phyloP scores from a whole-genome alignment of 2,797 vertebrate genomes.

The Echiichthys vipera region DNA sequence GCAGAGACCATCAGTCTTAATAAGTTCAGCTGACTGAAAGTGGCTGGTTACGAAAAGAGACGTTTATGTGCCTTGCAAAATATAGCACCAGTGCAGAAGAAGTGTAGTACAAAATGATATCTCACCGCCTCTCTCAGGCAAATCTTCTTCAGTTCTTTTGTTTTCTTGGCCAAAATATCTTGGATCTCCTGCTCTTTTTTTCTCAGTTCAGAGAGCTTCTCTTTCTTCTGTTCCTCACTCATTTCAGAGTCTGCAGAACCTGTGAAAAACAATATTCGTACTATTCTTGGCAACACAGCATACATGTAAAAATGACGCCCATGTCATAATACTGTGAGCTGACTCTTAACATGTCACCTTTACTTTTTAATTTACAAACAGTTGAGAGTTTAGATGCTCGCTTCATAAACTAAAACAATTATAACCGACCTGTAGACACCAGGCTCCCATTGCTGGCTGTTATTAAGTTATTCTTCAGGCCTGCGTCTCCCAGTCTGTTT shows the following conservation, averaged over 20 bases:
- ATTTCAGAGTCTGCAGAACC: constrained; percentile 92
- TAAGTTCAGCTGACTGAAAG: constrained; percentile 21
- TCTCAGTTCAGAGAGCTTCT: constrained; percentile 93
- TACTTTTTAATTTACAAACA: constrained; percentile 3
- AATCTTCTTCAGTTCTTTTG: constrained; percentile 95
- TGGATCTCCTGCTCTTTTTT: constrained; percentile 94
- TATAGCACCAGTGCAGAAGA: neutral
- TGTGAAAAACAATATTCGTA: constrained; percentile 41
- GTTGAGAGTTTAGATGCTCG: neutral
- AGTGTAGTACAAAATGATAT: constrained; percentile 23
- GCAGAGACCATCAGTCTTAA: constrained; percentile 38
- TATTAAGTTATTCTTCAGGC: constrained; percentile 93
- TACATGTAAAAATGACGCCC: neutral
- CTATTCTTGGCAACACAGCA: neutral
- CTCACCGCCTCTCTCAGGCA: constrained; percentile 96
- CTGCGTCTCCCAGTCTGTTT: constrained; percentile 86
- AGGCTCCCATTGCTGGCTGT: constrained; percentile 97
- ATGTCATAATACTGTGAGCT: neutral
- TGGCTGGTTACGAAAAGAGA: neutral
- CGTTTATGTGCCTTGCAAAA: neutral
- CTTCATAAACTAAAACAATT: neutral
- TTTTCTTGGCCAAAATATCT: constrained; percentile 91
- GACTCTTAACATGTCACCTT: neutral
- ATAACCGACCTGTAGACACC: constrained; percentile 92
- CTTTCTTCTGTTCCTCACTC: constrained; percentile 94